Evolutionary conservation across 2,888 invertebrate genomes (phyloP).

Genomic region (Chorisops tibialis): DNA sequence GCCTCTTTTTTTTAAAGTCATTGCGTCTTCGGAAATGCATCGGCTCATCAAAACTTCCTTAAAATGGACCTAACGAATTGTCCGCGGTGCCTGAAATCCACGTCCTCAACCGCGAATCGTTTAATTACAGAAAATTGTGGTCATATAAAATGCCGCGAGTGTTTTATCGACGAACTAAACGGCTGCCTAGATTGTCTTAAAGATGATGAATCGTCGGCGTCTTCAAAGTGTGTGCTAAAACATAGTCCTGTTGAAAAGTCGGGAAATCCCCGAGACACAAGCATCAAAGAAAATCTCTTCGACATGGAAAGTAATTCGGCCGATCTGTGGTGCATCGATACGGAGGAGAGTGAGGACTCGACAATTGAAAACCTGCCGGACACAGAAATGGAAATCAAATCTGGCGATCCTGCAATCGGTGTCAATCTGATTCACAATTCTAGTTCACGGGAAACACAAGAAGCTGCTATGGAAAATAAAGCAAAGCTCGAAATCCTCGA

Average conservation of each 20-base stretch:
- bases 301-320: constrained; percentile 1
- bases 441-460: not conserved
- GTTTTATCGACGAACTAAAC: constrained; percentile 64
- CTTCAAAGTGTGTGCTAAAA: not conserved
- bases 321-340: constrained; percentile 15
- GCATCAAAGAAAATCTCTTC: not conserved
- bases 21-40: too few relatives aligned
- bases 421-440: constrained; percentile 9
- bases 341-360: constrained; percentile 3
- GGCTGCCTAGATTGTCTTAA: constrained; percentile 55
- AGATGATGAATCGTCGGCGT: not conserved
- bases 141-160: constrained; percentile 71
- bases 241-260: constrained; percentile 15
- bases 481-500: constrained; percentile 15
- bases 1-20: too few relatives aligned
- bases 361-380: not conserved
- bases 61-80: constrained; percentile 49
- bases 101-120: constrained; percentile 59
- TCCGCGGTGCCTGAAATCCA: constrained; percentile 59
- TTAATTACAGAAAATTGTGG: constrained; percentile 72
- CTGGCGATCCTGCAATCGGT: not conserved
- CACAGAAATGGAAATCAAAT: not conserved
- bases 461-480: not conserved
- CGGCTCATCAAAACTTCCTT: too few relatives aligned
- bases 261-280: not conserved